Base-by-base conservation (phyloP, 2,888 invertebrate genomes). In the Melinopterus prodromus region DNA sequence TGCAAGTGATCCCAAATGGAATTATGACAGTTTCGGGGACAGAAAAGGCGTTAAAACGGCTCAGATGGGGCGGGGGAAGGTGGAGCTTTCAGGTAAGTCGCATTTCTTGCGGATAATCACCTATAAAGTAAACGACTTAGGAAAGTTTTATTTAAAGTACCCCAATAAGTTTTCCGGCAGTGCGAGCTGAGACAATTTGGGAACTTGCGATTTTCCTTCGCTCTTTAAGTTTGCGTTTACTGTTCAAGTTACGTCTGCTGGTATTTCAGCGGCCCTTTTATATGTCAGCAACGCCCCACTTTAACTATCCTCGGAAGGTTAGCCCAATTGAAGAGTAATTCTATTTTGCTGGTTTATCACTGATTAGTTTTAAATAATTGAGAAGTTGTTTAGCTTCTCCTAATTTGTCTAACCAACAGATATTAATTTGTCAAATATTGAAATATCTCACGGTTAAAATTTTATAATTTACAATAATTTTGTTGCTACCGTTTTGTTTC, bases 41-140 rank as follows among this genome's bases (percentile, higher is more conserved):
- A 9, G 53, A 12, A 1, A 53, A 12, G 53, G 12, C 12, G 53
- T 12, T 53, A 2, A 53, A 53, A 53, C 53, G 53, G 53, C 12
- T 53, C 53, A 53, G 53, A 53, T 35, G n/a, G 9, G 36, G 14
- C 15, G 35, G 36, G 35, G 37, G 72, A 78, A 35, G 37, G 70
- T 70, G 69, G 37, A 78, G 53, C 78, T 53, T 75, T 75, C 78
- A 78, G 78, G 78, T 78, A 78, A 78, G 76, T 70, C 75, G 78
- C 75, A 75, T 78, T 75, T 75, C 76, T 78, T 70, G 75, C 69
- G 38, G 78, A 78, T 78, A 78, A 78, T 78, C 78, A 78, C 75
- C 78, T 70, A 78, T 78, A 78, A 78, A 78, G 78, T 75, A 78
- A 78, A 78, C 78, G 78, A 78, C 78, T 78, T 78, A 70, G 70